Evolutionary conservation across 2,113 vertebrate species (phyloP).

Genomic region (Gnathonemus echidnorhynchus): DNA sequence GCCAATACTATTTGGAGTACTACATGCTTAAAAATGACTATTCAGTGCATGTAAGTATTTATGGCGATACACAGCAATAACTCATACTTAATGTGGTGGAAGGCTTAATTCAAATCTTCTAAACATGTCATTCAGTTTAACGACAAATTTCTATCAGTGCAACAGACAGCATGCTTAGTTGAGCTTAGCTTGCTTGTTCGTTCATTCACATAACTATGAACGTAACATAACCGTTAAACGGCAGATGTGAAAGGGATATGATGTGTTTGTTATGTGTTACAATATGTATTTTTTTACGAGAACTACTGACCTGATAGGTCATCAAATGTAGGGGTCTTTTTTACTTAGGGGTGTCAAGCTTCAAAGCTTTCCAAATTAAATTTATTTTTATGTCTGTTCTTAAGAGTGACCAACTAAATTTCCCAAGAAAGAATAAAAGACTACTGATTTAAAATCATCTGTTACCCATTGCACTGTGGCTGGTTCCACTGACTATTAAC

Average conservation of each 20-base stretch:
- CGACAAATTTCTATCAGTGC: neutral
- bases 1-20: neutral
- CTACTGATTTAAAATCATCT: neutral
- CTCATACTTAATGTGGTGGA: neutral
- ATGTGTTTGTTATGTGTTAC: neutral
- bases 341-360: neutral
- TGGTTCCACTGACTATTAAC: neutral
- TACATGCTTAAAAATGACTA: neutral
- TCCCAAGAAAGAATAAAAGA: neutral
- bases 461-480: neutral
- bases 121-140: neutral
- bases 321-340: neutral
- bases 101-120: neutral
- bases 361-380: neutral
- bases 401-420: neutral
- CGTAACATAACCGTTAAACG: neutral
- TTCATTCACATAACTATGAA: neutral
- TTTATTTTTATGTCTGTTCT: neutral
- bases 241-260: neutral
- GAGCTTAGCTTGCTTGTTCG: neutral
- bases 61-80: neutral
- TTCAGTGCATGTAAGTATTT: neutral
- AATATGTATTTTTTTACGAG: neutral
- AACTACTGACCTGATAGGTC: neutral
- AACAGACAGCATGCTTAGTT: neutral